Evolutionary conservation across 2,888 invertebrate genomes (phyloP).

Genomic region (Ypsolopha sequella): DNA sequence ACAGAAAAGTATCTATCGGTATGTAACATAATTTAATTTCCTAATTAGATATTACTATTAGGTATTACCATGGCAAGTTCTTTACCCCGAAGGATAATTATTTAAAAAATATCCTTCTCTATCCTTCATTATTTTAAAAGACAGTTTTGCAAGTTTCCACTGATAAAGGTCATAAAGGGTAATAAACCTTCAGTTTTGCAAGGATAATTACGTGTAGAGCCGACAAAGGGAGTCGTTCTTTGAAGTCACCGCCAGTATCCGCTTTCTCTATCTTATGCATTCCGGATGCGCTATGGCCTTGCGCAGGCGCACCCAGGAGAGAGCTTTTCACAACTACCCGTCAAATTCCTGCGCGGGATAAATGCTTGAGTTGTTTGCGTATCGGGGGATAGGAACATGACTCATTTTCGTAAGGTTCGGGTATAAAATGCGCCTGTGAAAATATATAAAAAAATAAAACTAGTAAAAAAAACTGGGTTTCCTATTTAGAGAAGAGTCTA

Average conservation of each 20-base stretch:
- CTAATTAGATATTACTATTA: no score
- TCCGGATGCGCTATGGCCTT: conserved; percentile 62
- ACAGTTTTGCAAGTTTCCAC: conserved; percentile 18
- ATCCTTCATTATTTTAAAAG: not conserved
- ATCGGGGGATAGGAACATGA: not conserved
- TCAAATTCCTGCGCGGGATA: conserved; percentile 51
- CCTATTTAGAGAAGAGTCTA: no score
- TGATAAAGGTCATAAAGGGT: conserved; percentile 15
- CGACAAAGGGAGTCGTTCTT: conserved; percentile 51
- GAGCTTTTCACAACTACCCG: conserved; percentile 63
- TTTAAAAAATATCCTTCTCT: not conserved
- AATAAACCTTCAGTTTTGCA: conserved; percentile 34
- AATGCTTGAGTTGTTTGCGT: conserved; percentile 17
- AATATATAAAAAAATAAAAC: no score
- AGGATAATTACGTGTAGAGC: conserved; percentile 41
- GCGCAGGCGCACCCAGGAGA: conserved; percentile 20
- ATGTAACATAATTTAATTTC: no score
- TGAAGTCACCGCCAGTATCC: conserved; percentile 59
- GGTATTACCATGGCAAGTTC: no score
- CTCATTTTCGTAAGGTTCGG: not conserved
- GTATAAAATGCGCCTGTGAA: no score
- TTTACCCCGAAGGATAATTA: no score
- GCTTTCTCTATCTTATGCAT: conserved; percentile 52
- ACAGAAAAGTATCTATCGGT: no score
- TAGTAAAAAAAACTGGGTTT: no score